These are phyloP conservation scores for Nezara viridula DNA, from an alignment of 2,888 invertebrate species.

Conservation along the genomic window DNA sequence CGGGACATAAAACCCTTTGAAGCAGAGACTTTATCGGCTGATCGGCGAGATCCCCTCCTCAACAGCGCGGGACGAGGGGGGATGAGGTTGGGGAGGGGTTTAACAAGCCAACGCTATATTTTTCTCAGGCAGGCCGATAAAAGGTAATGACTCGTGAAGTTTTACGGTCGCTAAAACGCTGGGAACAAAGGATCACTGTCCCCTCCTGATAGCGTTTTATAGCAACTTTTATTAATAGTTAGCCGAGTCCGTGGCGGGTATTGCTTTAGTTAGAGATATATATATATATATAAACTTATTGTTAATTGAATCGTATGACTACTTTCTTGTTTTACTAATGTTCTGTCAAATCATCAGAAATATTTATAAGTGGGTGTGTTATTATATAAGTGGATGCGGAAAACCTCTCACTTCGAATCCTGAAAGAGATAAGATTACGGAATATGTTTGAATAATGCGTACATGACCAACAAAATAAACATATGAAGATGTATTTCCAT, in stretches of 20 bases:
- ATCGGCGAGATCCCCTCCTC: background rate
- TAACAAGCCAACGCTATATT: slow-evolving; percentile 2
- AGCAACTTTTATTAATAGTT: background rate
- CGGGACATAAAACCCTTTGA: slow-evolving; percentile 18
- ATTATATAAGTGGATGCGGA: background rate
- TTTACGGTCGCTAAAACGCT: slow-evolving; percentile 18
- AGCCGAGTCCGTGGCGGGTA: background rate
- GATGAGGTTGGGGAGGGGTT: no score
- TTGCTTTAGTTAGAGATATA: background rate
- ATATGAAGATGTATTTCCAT: no score
- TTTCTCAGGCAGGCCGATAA: slow-evolving; percentile 26
- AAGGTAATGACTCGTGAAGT: slow-evolving; percentile 36
- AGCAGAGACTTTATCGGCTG: slow-evolving; percentile 10
- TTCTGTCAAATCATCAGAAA: background rate
- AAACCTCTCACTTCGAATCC: background rate
- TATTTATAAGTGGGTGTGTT: background rate
- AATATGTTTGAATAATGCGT: no score
- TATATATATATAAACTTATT: background rate
- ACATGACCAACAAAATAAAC: no score
- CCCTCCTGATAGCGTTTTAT: background rate
- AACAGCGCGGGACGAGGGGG: background rate
- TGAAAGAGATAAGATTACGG: no score
- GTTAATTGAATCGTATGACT: background rate
- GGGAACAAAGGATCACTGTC: background rate
- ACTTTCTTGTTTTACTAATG: background rate